Conservation (phyloP, 2,113 vertebrate species). For the Phylloscopus trochiloides region DNA sequence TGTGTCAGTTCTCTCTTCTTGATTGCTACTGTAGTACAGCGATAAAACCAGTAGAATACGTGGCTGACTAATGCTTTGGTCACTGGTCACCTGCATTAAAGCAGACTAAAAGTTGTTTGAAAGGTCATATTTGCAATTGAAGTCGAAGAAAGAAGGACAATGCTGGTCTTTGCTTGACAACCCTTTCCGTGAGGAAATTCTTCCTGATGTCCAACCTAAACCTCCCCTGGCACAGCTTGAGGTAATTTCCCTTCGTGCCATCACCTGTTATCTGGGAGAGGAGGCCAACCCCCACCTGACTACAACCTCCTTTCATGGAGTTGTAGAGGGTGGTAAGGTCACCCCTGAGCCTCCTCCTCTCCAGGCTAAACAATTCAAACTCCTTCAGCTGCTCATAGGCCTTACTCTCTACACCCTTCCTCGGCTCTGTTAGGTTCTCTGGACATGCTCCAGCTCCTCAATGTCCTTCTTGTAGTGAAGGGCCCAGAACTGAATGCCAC, state of each 20-base stretch:
- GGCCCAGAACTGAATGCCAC: background rate
- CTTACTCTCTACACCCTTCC: background rate
- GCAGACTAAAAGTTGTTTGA: slow-evolving; percentile 6
- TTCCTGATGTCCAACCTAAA: background rate
- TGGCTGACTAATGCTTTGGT: background rate
- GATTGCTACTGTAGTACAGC: background rate
- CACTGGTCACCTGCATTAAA: background rate
- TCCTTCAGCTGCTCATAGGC: background rate
- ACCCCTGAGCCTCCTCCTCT: background rate
- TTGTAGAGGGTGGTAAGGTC: background rate
- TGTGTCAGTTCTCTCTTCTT: slow-evolving; percentile 9
- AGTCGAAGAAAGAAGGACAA: background rate
- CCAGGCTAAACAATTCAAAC: background rate
- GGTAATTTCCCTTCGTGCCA: background rate
- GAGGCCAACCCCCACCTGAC: background rate
- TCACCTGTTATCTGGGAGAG: background rate
- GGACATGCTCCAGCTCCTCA: background rate
- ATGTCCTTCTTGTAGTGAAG: background rate
- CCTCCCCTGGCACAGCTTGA: background rate
- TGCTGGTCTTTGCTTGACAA: background rate
- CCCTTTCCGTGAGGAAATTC: background rate
- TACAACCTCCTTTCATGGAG: background rate
- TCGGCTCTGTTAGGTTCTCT: fast-evolving
- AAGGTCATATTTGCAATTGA: background rate
- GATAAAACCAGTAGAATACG: slow-evolving; percentile 33